Base-by-base conservation (phyloP, 2,888 invertebrate genomes). In the Drosophila gaucha region DNA sequence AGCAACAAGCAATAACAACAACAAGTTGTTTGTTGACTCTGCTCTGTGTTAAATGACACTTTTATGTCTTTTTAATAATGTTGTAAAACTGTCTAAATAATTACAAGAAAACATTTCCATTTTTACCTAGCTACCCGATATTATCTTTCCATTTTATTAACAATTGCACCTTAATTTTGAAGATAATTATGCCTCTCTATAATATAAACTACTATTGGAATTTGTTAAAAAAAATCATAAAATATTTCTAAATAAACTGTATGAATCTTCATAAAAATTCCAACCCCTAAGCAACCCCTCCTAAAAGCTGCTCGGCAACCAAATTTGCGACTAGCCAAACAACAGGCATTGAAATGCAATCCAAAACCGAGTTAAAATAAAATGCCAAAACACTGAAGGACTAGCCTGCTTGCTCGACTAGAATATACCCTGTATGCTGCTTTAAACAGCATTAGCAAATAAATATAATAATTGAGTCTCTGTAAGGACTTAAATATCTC, bases 11-110 rank as follows among this genome's bases (percentile, higher is more conserved):
- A 50, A 50, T 5, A 60, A 55, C 22, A 41, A 47, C 58, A 54
- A 55, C 43, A 62, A 43, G 16, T 67, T 52, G 50, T 39, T 59
- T 69, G 63, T 74, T 69, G 62, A 63, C 66, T 74, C 58, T 12
- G 18, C 66, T 63, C 58, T 6, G 12, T 44, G 54, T 46, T 65
- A 57, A 83, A 70, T 80, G 67, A 79, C 66, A 78, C 52, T 60
- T 74, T 84, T 74, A 82, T 82, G 79, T 67, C 54, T 82, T 82
- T 85, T 82, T 85, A 83, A 83, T 85, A 79, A 73, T 85, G 63
- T 76, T 66, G 75, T 72, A 63, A 67, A 67, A 58, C 52, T 41
- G 31, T 20, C 51, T 12, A 59, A 76, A 69, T 59, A 76, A 67
- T 68, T 58, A 55, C 54, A 16, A 33, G 28, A 46, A 9, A 16